A percentile compares a stretch with the other conserved stretches of the same genome.
These are phyloP conservation scores for Papilio gigon DNA, from an alignment of 2,888 invertebrate species.

Conservation along the genomic window DNA sequence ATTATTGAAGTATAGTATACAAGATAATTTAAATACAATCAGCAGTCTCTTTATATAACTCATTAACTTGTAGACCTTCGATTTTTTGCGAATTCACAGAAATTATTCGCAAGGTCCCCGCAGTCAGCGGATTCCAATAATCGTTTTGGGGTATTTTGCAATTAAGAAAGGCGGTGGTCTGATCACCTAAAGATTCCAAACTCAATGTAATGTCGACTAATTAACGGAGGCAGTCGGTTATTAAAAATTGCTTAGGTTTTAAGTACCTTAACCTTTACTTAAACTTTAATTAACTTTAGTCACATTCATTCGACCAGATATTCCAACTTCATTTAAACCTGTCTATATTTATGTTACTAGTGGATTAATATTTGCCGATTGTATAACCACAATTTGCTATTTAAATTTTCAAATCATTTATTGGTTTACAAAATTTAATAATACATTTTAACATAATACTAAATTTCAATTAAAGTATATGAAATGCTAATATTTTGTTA, in stretches of 20 bases:
- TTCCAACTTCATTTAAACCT: neutral
- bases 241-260: conserved; percentile 10
- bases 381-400: neutral
- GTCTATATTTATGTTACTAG: neutral
- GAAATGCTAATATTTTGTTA: conserved; percentile 12
- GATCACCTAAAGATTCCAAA: conserved; percentile 17
- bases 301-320: neutral
- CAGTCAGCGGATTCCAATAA: conserved; percentile 19
- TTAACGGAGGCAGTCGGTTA: neutral
- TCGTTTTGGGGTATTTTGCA: conserved; percentile 35
- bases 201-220: conserved; percentile 4
- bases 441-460: neutral
- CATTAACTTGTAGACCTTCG: neutral
- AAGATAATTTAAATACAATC: neutral
- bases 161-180: conserved; percentile 23
- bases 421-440: neutral
- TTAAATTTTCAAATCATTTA: conserved; percentile 1
- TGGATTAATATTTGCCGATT: neutral
- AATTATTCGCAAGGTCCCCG: conserved; percentile 22
- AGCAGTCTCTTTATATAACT: conserved; percentile 1
- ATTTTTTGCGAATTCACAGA: conserved; percentile 4
- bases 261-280: neutral
- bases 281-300: neutral
- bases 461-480: conserved; percentile 17
- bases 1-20: too few relatives aligned